A percentile compares a stretch with the other conserved stretches of the same genome.
phyloP scores from a whole-genome alignment of 2,888 invertebrate genomes.

The Orthosia gracilis region DNA sequence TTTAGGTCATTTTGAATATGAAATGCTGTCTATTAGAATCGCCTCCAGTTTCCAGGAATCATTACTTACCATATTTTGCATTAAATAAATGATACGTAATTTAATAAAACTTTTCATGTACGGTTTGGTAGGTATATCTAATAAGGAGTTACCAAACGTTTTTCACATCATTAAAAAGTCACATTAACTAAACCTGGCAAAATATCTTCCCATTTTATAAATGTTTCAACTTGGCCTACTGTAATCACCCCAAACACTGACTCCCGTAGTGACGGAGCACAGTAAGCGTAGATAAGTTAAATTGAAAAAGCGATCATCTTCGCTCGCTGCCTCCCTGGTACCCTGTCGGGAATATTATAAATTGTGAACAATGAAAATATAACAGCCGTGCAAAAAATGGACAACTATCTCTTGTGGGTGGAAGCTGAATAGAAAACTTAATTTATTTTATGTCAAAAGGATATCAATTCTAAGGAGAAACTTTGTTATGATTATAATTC shows the following conservation, averaged over 20 bases:
- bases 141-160: too few relatives aligned
- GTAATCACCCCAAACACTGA: not conserved
- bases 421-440: constrained; percentile 20
- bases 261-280: constrained; percentile 39
- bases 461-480: not conserved
- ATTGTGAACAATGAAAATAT: constrained; percentile 65
- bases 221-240: constrained; percentile 15
- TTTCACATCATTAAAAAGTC: too few relatives aligned
- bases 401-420: constrained; percentile 14
- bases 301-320: constrained; percentile 82
- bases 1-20: too few relatives aligned
- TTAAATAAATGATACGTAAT: too few relatives aligned
- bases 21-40: too few relatives aligned
- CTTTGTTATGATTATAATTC: not conserved
- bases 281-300: constrained; percentile 78
- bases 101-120: too few relatives aligned
- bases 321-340: constrained; percentile 59
- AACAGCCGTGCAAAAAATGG: constrained; percentile 43
- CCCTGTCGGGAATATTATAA: constrained; percentile 67
- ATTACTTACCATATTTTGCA: too few relatives aligned
- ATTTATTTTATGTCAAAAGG: constrained; percentile 19
- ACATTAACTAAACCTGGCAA: too few relatives aligned
- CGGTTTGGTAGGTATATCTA: too few relatives aligned
- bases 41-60: too few relatives aligned
- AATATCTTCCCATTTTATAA: too few relatives aligned